phyloP scores from a whole-genome alignment of 2,888 invertebrate genomes.

The Xestia rhomboidea region DNA sequence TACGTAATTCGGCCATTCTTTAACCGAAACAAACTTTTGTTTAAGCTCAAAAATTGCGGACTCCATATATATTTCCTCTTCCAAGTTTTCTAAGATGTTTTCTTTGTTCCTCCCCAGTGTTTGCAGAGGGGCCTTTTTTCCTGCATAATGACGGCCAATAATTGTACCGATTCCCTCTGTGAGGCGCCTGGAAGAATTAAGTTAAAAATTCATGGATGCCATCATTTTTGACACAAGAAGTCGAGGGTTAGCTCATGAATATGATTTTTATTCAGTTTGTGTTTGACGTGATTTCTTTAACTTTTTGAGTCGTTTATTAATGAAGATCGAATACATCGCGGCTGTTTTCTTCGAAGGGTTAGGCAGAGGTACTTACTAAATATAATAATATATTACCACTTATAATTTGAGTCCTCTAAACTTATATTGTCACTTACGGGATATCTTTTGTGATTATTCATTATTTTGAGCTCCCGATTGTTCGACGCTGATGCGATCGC shows the following conservation, averaged over 20 bases:
- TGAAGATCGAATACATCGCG: constrained; percentile 2
- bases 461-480: no score
- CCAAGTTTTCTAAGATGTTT: constrained; percentile 63
- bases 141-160: constrained; percentile 73
- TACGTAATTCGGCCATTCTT: constrained; percentile 28
- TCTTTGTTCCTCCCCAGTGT: constrained; percentile 66
- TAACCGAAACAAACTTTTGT: constrained; percentile 29
- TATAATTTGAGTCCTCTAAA: not conserved
- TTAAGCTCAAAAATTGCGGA: constrained; percentile 26
- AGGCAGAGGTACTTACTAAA: not conserved
- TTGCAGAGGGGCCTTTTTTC: constrained; percentile 68
- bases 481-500: no score
- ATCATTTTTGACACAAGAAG: constrained; percentile 66
- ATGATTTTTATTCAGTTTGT: constrained; percentile 48
- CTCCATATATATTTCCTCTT: constrained; percentile 47
- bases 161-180: constrained; percentile 67
- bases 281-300: constrained; percentile 39
- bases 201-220: constrained; percentile 66
- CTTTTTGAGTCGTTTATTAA: constrained; percentile 30
- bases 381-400: not conserved
- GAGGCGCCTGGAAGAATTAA: constrained; percentile 62
- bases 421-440: no score
- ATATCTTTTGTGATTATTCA: no score
- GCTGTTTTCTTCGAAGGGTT: not conserved
- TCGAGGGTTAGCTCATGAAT: constrained; percentile 60